A percentile compares a stretch with the other conserved stretches of the same genome.
phyloP scores from a whole-genome alignment of 2,797 vertebrate genomes.

The Loriculus beryllinus region DNA sequence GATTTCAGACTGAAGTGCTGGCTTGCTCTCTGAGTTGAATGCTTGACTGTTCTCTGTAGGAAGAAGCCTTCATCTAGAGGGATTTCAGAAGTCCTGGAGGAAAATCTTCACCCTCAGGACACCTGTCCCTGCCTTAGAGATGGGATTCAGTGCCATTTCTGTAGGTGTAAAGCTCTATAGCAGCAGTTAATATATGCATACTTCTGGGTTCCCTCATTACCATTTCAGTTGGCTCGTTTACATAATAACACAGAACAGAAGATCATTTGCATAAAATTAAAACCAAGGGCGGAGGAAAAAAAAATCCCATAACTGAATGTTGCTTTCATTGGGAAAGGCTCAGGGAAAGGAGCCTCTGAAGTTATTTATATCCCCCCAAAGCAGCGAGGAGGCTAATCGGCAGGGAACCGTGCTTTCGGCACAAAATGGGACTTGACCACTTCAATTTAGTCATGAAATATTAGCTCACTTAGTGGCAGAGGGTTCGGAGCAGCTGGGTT shows the following conservation, averaged over 20 bases:
- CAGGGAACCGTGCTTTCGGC: constrained; percentile 23
- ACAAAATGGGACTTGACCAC: constrained; percentile 22
- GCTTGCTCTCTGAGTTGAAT: neutral
- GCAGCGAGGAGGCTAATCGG: neutral
- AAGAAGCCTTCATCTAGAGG: neutral
- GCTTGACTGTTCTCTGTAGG: neutral
- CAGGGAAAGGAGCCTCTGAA: constrained; percentile 20
- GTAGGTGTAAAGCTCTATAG: constrained; percentile 37
- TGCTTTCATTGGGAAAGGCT: neutral
- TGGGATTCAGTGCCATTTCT: neutral
- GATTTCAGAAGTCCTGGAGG: neutral
- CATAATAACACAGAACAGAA: constrained; percentile 63
- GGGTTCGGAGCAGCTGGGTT: constrained; percentile 36
- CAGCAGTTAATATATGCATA: constrained; percentile 54
- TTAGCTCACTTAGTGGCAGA: constrained; percentile 10
- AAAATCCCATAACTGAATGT: neutral
- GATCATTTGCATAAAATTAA: constrained; percentile 70
- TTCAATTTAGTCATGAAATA: constrained; percentile 37
- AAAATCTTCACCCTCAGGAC: constrained; percentile 1
- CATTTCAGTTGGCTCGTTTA: constrained; percentile 64
- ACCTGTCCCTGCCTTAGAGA: constrained; percentile 20
- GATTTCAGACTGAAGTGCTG: neutral
- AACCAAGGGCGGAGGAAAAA: neutral
- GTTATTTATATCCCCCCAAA: constrained; percentile 34
- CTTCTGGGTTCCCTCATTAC: constrained; percentile 54